Base-by-base conservation (phyloP, 2,888 invertebrate species). In the Pegoplata infirma region DNA sequence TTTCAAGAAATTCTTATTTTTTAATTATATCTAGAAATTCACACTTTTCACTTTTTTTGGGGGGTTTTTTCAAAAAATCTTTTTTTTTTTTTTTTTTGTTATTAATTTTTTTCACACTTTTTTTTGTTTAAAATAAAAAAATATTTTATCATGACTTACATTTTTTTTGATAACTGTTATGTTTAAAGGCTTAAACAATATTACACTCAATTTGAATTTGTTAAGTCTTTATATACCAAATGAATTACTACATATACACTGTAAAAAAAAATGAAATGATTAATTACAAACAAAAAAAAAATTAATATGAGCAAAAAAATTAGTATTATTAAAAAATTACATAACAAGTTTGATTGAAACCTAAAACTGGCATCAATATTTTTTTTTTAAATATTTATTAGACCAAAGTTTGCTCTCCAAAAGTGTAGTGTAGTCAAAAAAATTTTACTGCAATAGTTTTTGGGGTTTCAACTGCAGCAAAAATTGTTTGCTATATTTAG, bases 131-230 rank as follows among this genome's bases (percentile, higher is more conserved):
- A 55, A 21, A 36, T 14, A 46, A 28, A n/a, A 49, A 10, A 28
- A 46, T 61, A 47, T n/a, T 67, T 36, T 14, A 40, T 40, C 71
- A 56, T 71, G 64, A 75, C 79, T 79, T 79, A 79, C 79, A 53
- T 59, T 66, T 21, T 68, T 71, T 67, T 58, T 44, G 53, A 67
- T 67, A 75, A 80, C 80, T 76, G 59, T 61, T 73, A 51, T 55
- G 80, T 32, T 80, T 73, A 80, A 76, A 80, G 69, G 76, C 69
- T 69, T 68, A 64, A 73, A 80, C 80, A 66, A 66, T 76, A 80
- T 73, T 80, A 73, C 67, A 67, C 73, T 76, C 76, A 72, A 61
- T 80, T 76, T 73, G 32, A 53, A 25, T 66, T 76, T 73, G 61
- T 69, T 69, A 76, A 73, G 64, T 59, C 80, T 80, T 80, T 80